Evolutionary conservation across 2,888 invertebrate genomes (phyloP).

Genomic region (Cynaeus angustus): DNA sequence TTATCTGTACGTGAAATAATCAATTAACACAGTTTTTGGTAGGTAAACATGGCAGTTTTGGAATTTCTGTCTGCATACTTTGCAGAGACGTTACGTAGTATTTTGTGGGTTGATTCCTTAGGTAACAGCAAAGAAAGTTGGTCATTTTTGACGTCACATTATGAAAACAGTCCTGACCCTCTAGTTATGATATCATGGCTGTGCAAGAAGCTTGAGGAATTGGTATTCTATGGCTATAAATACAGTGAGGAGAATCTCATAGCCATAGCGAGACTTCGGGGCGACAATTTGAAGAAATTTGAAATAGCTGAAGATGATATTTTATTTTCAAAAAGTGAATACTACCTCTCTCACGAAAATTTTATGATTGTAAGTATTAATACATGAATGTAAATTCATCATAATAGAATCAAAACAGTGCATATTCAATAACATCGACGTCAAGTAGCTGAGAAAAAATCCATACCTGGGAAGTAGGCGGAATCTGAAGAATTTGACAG

Average conservation of each 20-base stretch:
- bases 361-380: conserved; percentile 28
- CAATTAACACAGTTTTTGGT: conserved; percentile 3
- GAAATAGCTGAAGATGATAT: conserved; percentile 75
- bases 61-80: conserved; percentile 74
- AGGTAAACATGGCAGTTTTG: conserved; percentile 75
- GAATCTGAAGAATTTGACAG: no score
- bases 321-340: conserved; percentile 55
- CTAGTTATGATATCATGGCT: conserved; percentile 80
- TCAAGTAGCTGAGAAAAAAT: no score
- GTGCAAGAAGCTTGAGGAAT: conserved; percentile 75
- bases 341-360: conserved; percentile 10
- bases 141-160: conserved; percentile 61
- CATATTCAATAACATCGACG: no score
- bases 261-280: conserved; percentile 78
- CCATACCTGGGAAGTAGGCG: no score
- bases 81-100: conserved; percentile 73
- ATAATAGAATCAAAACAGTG: no score
- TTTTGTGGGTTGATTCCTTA: conserved; percentile 78
- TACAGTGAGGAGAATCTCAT: conserved; percentile 78
- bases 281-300: conserved; percentile 73
- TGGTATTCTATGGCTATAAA: conserved; percentile 76
- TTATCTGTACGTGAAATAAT: background rate
- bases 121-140: conserved; percentile 61
- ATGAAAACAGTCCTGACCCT: conserved; percentile 72
- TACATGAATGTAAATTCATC: no score